These are phyloP conservation scores for Luperina nickerlii DNA, from an alignment of 2,888 invertebrate genomes.

Conservation along the genomic window DNA sequence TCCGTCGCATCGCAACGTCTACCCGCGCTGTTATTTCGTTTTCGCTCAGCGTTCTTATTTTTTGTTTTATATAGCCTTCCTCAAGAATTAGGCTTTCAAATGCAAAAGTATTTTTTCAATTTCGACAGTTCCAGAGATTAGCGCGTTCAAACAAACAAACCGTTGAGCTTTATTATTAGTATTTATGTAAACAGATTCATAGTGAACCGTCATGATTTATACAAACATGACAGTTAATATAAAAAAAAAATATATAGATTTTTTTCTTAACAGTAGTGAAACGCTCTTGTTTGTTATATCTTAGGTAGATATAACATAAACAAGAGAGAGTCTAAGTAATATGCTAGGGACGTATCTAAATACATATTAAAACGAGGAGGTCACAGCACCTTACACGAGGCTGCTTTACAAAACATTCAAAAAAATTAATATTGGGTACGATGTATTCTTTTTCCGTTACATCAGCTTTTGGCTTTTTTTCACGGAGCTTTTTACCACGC, in stretches of 20 bases:
- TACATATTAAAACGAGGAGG: background rate
- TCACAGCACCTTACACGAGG: slow-evolving; percentile 39
- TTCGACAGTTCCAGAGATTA: no score
- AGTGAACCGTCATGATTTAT: background rate
- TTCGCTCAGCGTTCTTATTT: no score
- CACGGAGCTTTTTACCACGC: slow-evolving; percentile 70
- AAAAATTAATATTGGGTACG: slow-evolving; percentile 25
- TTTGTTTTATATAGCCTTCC: no score
- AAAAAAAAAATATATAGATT: background rate
- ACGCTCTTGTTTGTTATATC: background rate
- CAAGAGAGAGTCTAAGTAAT: background rate
- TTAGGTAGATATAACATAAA: no score
- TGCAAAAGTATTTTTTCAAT: no score
- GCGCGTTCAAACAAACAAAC: no score
- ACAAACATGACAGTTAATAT: background rate
- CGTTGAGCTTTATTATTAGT: no score
- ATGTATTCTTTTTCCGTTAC: slow-evolving; percentile 49
- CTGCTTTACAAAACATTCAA: slow-evolving; percentile 21
- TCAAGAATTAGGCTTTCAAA: no score
- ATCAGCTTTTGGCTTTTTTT: slow-evolving; percentile 59
- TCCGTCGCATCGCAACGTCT: no score
- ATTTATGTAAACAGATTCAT: background rate
- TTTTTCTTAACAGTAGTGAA: background rate
- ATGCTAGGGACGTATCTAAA: slow-evolving; percentile 4
- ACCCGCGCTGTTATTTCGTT: no score